Conservation (phyloP, 2,113 vertebrate species). For the Dissostichus mawsoni region DNA sequence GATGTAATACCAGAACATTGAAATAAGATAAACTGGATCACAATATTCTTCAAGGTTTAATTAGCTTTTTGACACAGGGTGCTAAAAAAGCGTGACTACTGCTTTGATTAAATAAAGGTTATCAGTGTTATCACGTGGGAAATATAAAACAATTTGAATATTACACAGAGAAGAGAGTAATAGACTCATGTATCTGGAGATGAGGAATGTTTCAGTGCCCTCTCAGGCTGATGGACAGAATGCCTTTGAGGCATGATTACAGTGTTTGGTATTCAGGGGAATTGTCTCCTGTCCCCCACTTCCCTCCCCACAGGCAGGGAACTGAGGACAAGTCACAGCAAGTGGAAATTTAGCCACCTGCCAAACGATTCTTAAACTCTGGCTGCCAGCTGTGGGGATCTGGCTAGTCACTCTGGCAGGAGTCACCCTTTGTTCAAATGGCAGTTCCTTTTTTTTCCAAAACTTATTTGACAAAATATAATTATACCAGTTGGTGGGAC, state of each 20-base stretch:
- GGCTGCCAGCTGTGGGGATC: constrained; percentile 42
- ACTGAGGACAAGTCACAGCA: constrained; percentile 70
- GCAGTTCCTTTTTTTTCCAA: constrained; percentile 12
- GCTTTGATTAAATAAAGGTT: constrained; percentile 50
- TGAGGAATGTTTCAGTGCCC: constrained; percentile 16
- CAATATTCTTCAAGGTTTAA: constrained; percentile 34
- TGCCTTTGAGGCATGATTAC: constrained; percentile 61
- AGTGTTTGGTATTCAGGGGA: constrained; percentile 46
- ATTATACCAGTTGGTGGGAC: background rate
- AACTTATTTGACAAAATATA: background rate
- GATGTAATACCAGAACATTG: constrained; percentile 26
- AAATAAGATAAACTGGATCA: constrained; percentile 21
- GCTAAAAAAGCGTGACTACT: constrained; percentile 18
- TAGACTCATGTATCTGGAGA: background rate
- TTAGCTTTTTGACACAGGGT: constrained; percentile 47
- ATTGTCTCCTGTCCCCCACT: constrained; percentile 58
- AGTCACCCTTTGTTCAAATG: constrained; percentile 26
- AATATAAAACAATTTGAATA: constrained; percentile 30
- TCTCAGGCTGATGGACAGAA: constrained; percentile 34
- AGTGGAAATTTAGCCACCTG: constrained; percentile 41
- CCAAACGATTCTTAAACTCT: constrained; percentile 45
- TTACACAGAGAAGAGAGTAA: constrained; percentile 1
- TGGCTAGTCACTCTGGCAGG: constrained; percentile 32
- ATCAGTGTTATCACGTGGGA: constrained; percentile 25
- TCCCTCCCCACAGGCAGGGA: constrained; percentile 46